phyloP scores from a whole-genome alignment of 1,140 invertebrate species.

The Sogatella furcifera region DNA sequence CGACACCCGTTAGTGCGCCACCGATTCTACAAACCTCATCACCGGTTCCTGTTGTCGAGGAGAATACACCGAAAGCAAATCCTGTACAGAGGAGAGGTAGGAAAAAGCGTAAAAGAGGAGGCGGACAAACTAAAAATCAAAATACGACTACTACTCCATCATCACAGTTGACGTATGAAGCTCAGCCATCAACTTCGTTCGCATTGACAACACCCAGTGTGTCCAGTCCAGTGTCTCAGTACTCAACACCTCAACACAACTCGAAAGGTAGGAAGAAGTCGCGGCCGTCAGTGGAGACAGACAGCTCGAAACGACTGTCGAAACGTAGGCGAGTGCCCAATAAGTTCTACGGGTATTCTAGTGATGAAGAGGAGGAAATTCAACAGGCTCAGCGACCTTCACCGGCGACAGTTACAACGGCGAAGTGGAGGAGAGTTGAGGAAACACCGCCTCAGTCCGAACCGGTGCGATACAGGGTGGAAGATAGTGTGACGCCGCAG shows the following conservation, averaged over 20 bases:
- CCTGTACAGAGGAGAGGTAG: too few relatives aligned
- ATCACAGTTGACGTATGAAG: too few relatives aligned
- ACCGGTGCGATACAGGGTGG: too few relatives aligned
- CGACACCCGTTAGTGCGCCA: background rate
- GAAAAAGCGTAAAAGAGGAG: too few relatives aligned
- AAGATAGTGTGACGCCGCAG: background rate
- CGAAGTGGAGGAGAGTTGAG: conserved; percentile 57
- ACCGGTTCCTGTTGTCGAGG: background rate
- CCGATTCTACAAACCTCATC: background rate
- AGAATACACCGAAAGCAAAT: too few relatives aligned
- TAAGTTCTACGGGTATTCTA: conserved; percentile 75
- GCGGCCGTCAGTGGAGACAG: too few relatives aligned
- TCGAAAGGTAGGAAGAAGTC: too few relatives aligned
- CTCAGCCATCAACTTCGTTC: background rate
- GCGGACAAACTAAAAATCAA: too few relatives aligned
- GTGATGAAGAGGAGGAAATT: conserved; percentile 63
- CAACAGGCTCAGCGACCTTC: conserved; percentile 25
- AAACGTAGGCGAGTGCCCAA: conserved; percentile 67
- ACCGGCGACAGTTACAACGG: conserved; percentile 26
- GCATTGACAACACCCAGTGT: too few relatives aligned
- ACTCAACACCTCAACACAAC: too few relatives aligned
- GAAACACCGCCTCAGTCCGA: conserved; percentile 27
- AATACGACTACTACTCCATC: too few relatives aligned
- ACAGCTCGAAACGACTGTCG: conserved; percentile 27
- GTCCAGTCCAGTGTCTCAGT: too few relatives aligned